Base-by-base conservation (phyloP, 64 coral and sea anemone species). In the Dendrophyllia cribrosa region DNA sequence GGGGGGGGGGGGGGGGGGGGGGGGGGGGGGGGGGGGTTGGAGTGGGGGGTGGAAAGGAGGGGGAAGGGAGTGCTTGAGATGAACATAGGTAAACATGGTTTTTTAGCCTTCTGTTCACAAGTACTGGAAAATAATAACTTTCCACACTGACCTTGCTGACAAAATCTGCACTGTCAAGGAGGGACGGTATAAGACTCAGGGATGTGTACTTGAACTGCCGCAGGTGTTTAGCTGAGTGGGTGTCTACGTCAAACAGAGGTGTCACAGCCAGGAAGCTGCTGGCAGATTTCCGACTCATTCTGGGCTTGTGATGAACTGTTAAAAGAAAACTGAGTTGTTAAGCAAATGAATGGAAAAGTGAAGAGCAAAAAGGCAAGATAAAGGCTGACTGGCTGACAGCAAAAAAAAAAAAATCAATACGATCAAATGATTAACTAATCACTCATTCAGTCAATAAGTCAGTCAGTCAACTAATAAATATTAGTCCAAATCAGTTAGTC, bases 171-270 rank as follows among this genome's bases (percentile, higher is more conserved):
- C 68, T 90, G 61, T 77, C 63, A 9, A 99, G 79, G 10, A 99
- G 64, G 16, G 88, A 86, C 16, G 94, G 72, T 21, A 99, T 89
- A 12, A 99, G 74, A 17, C 88, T 78, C 20, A 99, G 63, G 6
- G 79, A 25, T 26, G 90, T 76, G 20, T 96, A 99, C 52, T 96
- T 99, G 61, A 99, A 99, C 72, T 96, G 94, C 53, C 91, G 61
- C 8, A 99, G 93, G 5, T 99, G 91, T 91, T 99, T 99, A 17
- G 88, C 88, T 59, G 94, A 88, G 72, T 96, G 97, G 15, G 62
- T 48, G 23, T 96, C 59, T 22, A 96, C 85, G 83, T 99, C 94
- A 91, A 99, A 99, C 23, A 99, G 76, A 56, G 91, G 82, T 9
- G 82, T 82, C 5, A 62, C 66, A 45, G 45, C 48, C 4, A 66